Evolutionary conservation across 1,140 invertebrate genomes (phyloP).

Genomic region (Pseudomyrmex sp.): DNA sequence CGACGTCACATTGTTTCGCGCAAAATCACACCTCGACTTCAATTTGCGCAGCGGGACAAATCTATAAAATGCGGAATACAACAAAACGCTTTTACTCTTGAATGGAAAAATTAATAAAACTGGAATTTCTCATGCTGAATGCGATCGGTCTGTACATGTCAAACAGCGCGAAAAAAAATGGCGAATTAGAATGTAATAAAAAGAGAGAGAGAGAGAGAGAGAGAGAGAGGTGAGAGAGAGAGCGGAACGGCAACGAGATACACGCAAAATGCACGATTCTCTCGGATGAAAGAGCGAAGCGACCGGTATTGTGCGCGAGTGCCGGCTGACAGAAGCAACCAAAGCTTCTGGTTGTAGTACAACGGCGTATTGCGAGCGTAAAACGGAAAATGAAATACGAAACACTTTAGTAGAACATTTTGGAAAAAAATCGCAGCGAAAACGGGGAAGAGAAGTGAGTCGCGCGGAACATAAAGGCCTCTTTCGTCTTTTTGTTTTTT

Average conservation of each 20-base stretch:
- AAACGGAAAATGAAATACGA: conserved; percentile 69
- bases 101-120: conserved; percentile 13
- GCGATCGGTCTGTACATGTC: neutral
- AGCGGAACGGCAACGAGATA: conserved; percentile 58
- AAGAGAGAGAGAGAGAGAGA: conserved; percentile 33
- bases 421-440: conserved; percentile 3
- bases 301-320: conserved; percentile 66
- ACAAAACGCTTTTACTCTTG: neutral
- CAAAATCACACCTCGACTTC: neutral
- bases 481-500: neutral
- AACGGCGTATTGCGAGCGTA: conserved; percentile 55
- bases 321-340: conserved; percentile 71
- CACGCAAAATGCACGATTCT: conserved; percentile 68
- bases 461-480: conserved; percentile 33
- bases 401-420: conserved; percentile 50
- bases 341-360: conserved; percentile 65
- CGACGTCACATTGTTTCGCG: neutral
- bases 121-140: conserved; percentile 1
- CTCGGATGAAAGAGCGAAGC: conserved; percentile 67
- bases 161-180: conserved; percentile 16
- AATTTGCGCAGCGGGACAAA: neutral
- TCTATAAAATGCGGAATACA: neutral
- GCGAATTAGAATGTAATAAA: conserved; percentile 41
- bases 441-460: conserved; percentile 41
- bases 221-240: conserved; percentile 50